Percentiles rank a stretch among this genome's conserved stretches.
Evolutionary conservation across 2,113 vertebrate genomes (phyloP).

Genomic region (Sinosuthora webbiana): DNA sequence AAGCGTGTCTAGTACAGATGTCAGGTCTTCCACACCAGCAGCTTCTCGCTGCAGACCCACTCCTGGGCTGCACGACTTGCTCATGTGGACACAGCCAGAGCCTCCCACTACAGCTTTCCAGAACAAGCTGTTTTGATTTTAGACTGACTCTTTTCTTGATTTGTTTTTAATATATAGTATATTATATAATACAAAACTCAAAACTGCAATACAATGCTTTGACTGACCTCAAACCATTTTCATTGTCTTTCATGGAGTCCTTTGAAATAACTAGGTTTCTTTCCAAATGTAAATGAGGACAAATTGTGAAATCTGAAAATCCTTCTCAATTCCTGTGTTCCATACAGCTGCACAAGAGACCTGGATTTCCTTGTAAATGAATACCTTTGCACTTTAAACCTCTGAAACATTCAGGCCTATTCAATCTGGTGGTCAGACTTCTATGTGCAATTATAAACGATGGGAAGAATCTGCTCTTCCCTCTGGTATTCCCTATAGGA

Average conservation of each 20-base stretch:
- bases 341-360: not conserved
- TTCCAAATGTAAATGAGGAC: constrained; percentile 31
- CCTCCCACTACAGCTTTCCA: not conserved
- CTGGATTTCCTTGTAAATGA: not conserved
- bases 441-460: not conserved
- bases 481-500: not conserved
- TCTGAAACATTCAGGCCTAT: not conserved
- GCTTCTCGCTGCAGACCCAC: not conserved
- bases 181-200: constrained; percentile 47
- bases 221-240: constrained; percentile 52
- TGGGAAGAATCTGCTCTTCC: not conserved
- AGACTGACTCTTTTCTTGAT: constrained; percentile 1
- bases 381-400: not conserved
- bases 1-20: constrained; percentile 32
- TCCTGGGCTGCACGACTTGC: not conserved
- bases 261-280: constrained; percentile 48
- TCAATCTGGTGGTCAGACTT: not conserved
- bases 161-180: constrained; percentile 59
- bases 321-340: not conserved
- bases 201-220: constrained; percentile 51
- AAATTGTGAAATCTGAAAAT: constrained; percentile 50
- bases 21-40: constrained; percentile 29
- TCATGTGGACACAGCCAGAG: constrained; percentile 2
- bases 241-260: constrained; percentile 34
- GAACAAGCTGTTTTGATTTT: constrained; percentile 53